Percentiles rank a stretch among this genome's conserved stretches.
Evolutionary conservation across 2,888 invertebrate species (phyloP).

Genomic region (Agonopterix alstromeriana): DNA sequence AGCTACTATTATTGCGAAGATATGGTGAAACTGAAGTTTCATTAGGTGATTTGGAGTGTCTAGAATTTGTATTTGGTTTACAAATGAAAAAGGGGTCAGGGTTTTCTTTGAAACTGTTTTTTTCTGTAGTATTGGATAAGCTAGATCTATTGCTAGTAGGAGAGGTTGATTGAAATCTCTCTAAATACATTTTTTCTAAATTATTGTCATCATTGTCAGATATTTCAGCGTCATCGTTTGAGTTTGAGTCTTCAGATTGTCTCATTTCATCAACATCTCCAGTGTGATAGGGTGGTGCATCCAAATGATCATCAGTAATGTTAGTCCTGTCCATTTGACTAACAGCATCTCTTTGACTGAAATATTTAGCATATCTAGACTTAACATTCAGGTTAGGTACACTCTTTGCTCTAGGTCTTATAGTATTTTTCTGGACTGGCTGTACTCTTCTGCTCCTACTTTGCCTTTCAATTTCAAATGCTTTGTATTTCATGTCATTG

Average conservation of each 20-base stretch:
- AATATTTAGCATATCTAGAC: constrained; percentile 70
- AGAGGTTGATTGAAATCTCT: constrained; percentile 48
- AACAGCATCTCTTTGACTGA: constrained; percentile 58
- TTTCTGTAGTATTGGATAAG: constrained; percentile 22
- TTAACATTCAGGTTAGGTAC: constrained; percentile 68
- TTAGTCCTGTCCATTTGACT: constrained; percentile 44
- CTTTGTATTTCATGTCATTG: constrained; percentile 52
- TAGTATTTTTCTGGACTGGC: constrained; percentile 19
- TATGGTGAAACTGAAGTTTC: constrained; percentile 9
- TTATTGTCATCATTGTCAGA: constrained; percentile 44
- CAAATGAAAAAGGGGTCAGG: constrained; percentile 42
- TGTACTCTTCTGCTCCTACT: constrained; percentile 40
- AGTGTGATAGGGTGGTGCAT: constrained; percentile 18
- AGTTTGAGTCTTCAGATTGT: constrained; percentile 23
- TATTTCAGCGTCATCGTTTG: constrained; percentile 19
- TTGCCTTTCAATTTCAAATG: constrained; percentile 60
- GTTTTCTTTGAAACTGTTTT: constrained; percentile 18
- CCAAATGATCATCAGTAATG: constrained; percentile 21
- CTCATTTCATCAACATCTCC: constrained; percentile 14
- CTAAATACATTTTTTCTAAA: constrained; percentile 57
- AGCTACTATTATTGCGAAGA: constrained; percentile 4
- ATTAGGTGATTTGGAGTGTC: constrained; percentile 33
- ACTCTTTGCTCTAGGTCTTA: constrained; percentile 63
- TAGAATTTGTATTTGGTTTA: constrained; percentile 30
- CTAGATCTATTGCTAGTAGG: constrained; percentile 34